Percentiles rank a stretch among this genome's conserved stretches.
These are phyloP conservation scores for Cassiopea xamachana DNA, from an alignment of 30 jellyfish, hydroid and myxozoan species.

Conservation along the genomic window DNA sequence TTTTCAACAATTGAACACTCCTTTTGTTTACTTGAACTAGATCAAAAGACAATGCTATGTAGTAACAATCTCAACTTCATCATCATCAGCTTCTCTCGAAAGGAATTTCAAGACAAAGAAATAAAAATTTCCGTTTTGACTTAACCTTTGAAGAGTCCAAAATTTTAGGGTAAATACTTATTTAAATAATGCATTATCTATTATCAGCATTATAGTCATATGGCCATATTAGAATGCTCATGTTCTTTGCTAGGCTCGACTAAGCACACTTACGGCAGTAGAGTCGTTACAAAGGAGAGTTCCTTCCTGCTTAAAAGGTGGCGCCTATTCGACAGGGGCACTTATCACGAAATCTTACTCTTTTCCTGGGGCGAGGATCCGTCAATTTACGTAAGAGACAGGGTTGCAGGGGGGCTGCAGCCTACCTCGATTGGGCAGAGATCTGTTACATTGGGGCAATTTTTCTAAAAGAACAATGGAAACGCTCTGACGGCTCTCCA, in stretches of 20 bases:
- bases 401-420: no score
- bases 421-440: no score
- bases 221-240: neutral
- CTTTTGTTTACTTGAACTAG: no score
- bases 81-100: neutral
- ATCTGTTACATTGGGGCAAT: no score
- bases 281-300: neutral
- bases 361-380: neutral
- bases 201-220: neutral
- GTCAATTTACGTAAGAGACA: no score
- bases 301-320: neutral
- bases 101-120: neutral
- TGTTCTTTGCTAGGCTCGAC: neutral
- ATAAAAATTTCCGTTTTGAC: neutral
- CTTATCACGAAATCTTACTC: neutral
- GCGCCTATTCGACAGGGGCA: neutral
- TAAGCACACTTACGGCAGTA: neutral
- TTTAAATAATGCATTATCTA: neutral
- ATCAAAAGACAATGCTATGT: neutral
- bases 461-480: no score
- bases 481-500: no score
- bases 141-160: neutral
- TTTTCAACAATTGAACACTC: neutral
- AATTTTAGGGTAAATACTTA: no score
- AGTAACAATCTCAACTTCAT: neutral